phyloP scores from a whole-genome alignment of 2,797 vertebrate species.

The Pampus argenteus region DNA sequence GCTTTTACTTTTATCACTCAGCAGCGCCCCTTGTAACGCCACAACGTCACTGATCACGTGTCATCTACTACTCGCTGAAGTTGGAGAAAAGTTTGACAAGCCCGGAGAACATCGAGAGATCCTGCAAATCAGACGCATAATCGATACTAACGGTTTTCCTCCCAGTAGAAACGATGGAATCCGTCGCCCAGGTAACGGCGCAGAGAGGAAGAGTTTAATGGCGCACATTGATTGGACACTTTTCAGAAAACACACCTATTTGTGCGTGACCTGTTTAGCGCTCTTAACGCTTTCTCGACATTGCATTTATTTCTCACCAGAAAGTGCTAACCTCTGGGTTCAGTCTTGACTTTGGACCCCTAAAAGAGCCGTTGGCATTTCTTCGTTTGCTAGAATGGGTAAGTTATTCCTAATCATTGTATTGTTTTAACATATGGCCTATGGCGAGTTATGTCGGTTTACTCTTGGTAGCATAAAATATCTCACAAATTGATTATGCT shows the following conservation, averaged over 20 bases:
- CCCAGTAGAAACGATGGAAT: conserved; percentile 51
- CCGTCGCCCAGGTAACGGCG: conserved; percentile 70
- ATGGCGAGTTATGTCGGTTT: conserved; percentile 7
- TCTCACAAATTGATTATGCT: conserved; percentile 43
- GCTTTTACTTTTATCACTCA: background rate
- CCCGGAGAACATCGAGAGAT: background rate
- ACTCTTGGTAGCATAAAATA: conserved; percentile 1
- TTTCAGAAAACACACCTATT: conserved; percentile 13
- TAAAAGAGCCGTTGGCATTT: conserved; percentile 94
- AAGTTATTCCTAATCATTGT: conserved; percentile 61
- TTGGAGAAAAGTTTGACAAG: conserved; percentile 75
- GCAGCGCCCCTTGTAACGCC: conserved; percentile 33
- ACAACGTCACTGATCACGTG: conserved; percentile 73
- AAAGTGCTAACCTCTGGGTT: conserved; percentile 78
- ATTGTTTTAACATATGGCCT: conserved; percentile 32
- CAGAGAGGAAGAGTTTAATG: background rate
- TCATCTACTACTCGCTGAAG: conserved; percentile 38
- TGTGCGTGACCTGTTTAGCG: too few species aligned
- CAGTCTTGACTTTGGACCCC: conserved; percentile 85
- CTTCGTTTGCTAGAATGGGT: conserved; percentile 95
- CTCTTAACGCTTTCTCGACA: too few species aligned
- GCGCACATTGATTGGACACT: conserved; percentile 6
- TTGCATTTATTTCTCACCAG: conserved; percentile 53
- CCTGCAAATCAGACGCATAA: background rate
- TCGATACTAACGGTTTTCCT: background rate